Evolutionary conservation across 2,888 invertebrate genomes (phyloP), one percentile per base, ranked within the genome.

Genomic region (Erynnis tages): DNA sequence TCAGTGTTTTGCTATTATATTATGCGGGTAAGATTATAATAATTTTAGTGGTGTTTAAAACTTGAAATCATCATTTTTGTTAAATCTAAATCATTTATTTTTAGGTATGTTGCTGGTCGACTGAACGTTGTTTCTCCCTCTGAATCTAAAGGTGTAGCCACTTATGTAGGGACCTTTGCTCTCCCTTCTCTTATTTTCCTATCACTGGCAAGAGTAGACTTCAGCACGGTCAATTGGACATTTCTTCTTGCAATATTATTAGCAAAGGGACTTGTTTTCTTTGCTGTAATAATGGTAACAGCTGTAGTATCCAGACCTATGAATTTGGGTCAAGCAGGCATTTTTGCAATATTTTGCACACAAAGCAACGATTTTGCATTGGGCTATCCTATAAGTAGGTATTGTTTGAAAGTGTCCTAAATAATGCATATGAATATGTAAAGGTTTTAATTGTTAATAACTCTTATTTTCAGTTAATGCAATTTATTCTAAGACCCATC

Each of bases 311-410:
- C 93, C n/a, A 92, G 95, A 71, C 96, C 97, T 4, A 75, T 94
- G 11, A 94, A 97, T 80, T 91, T 94, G 60, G 96, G 96, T 2
- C 92, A 94, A 68, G 96, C 97, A 35, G 98, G 97, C 8, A 91
- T 98, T 54, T 96, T 96, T 91, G 96, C 96, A 11, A 98, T 98
- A 69, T 98, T 98, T 79, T 95, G 96, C 65, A 98, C 98, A 0
- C 98, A 98, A 77, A 98, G 97, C 76, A 98, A 98, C 91, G 98
- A 98, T 82, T 98, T 98, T 88, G 98, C 98, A 13, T 93, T 98
- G 64, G 98, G 98, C 56, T 97, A 95, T 85, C 98, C 98, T 4
- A 97, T 98, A 65, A 94, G 97, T 96, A 90, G 93, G 88, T 84
- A 49, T 41, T 2, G 2, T 13, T 10, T 34, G 3, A 45, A n/a